Evolutionary conservation across 2,113 vertebrate genomes (phyloP), one percentile per base, ranked within the genome.

Genomic region (Lepisosteus osseus): DNA sequence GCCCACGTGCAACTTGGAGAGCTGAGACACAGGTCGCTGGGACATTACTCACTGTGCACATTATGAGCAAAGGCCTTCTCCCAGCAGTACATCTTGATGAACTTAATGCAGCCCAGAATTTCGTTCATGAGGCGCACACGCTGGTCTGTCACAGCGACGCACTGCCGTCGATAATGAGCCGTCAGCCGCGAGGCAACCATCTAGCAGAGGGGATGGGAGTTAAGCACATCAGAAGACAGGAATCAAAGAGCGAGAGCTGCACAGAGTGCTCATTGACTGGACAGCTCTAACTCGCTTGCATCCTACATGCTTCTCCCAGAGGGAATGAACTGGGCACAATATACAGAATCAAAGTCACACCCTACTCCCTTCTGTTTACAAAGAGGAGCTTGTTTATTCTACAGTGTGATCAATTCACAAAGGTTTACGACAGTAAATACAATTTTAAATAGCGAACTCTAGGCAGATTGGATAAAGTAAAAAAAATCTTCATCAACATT

Each of bases 41-140:
- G 29, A 29, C 29, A 29, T 1, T 68, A 85, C 90, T 91, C 82
- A 93, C 93, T 89, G 75, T 86, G 80, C 70, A 93, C 61, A 72
- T 90, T 92, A 7, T 80, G 79, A 12, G 89, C 74, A 43, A 94
- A 93, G 54, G 83, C 83, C 6, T 87, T 87, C 70, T 94, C 92
- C 92, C 91, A 94, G 78, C 92, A 91, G 77, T 93, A 93, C 92
- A 93, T 93, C 88, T 94, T 94, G 86, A 94, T 93, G 87, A 92
- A 93, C 86, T 88, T 92, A 68, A 94, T 90, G 72, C 85, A 91
- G 76, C 82, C 78, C 72, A 94, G 79, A 77, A 94, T 92, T 84
- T 93, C 92, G 63, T 93, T 93, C 93, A 93, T 94, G 74, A 93
- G 82, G 41, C 90, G 82, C 76, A 93, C 88, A 3, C 93, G 90